Evolutionary conservation across 2,113 vertebrate genomes (phyloP), one percentile per base, ranked within the genome.

Genomic region (Microtus ochrogaster): DNA sequence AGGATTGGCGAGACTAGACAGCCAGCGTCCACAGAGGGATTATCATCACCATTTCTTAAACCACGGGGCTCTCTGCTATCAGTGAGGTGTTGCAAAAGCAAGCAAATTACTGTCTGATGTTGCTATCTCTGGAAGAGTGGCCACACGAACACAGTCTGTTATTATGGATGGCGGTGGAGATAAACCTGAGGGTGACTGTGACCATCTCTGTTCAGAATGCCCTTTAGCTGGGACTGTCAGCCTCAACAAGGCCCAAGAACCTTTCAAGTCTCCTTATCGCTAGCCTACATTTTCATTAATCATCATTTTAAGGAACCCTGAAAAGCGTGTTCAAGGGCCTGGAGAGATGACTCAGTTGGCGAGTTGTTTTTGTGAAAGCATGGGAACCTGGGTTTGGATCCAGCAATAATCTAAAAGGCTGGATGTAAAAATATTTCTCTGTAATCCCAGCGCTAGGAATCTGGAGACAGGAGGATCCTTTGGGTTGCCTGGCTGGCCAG

Each of bases 221-320:
- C 92, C 93, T 89, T 28, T 26, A 72, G n/a, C 22, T 68, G 13
- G 11, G 66, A 85, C 52, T 22, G 21, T 41, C 47, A 44, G 17
- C 52, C 81, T 94, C 78, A 47, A 0, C 5, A 77, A 78, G 33
- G 30, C 24, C 76, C 61, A 36, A 70, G n/a, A 41, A 61, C 14
- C 90, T 97, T 86, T 55, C 44, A 58, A 81, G 85, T 61, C 68
- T 68, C 61, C 86, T 81, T 66, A 92, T 92, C 81, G 66, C 26
- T 68, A 49, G 36, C 61, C 30, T 92, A 5, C 47, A 66, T 63
- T 94, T 84, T 47, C 85, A 95, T 78, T 85, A 66, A 86, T 73
- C 6, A 12, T 55, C 65, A 58, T 63, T 96, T 92, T 65, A 36
- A 94, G 89, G 74, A 88, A 94, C 14, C 39, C 36, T 65, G 1